These are phyloP conservation scores for Hystrix brachyura DNA, from an alignment of 2,113 vertebrate species.

Conservation along the genomic window DNA sequence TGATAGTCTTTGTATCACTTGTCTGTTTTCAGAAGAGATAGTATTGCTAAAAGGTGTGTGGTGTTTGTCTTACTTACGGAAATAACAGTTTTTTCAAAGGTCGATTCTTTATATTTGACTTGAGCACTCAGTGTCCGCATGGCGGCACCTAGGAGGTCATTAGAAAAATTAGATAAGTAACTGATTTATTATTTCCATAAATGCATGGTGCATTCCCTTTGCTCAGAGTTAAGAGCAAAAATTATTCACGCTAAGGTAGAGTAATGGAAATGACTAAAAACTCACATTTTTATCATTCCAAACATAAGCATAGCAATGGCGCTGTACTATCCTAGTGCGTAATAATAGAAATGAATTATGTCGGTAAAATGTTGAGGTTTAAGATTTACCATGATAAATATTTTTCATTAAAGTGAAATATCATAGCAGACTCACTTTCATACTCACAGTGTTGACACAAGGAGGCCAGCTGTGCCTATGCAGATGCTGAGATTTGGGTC, in stretches of 20 bases:
- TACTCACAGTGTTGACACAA: constrained; percentile 86
- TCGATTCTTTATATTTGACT: constrained; percentile 6
- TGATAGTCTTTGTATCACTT: not conserved
- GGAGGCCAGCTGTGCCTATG: constrained; percentile 85
- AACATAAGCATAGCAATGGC: constrained; percentile 54
- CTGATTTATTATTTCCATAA: constrained; percentile 55
- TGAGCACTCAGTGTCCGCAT: not conserved
- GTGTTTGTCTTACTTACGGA: not conserved
- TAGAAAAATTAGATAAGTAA: constrained; percentile 52
- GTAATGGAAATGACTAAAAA: constrained; percentile 62
- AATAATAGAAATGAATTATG: constrained; percentile 83
- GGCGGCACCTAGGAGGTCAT: not conserved
- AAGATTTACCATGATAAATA: constrained; percentile 89
- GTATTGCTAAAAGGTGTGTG: not conserved
- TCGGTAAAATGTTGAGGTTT: constrained; percentile 86
- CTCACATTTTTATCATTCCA: constrained; percentile 69
- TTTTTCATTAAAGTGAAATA: constrained; percentile 88
- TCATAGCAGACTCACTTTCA: constrained; percentile 87
- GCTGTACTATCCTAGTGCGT: not conserved
- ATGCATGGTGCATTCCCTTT: not conserved
- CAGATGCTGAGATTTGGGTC: constrained; percentile 86
- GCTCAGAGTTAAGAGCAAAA: constrained; percentile 27
- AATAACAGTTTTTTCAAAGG: not conserved
- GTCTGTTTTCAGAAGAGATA: not conserved
- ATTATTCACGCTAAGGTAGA: constrained; percentile 52